These are phyloP conservation scores for Papilio elwesi DNA, from an alignment of 2,888 invertebrate genomes.

Conservation along the genomic window DNA sequence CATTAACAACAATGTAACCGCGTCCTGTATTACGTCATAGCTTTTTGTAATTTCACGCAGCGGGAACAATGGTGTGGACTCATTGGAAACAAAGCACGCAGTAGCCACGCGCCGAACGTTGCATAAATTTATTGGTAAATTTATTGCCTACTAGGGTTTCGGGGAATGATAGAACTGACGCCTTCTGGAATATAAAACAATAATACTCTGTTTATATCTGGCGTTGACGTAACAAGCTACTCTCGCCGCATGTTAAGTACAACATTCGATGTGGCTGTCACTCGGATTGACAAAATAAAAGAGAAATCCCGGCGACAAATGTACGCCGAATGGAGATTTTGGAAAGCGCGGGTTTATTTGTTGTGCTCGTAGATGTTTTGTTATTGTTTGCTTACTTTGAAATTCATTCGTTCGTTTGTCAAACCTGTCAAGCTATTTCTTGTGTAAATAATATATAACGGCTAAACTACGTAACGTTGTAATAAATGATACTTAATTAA, in stretches of 20 bases:
- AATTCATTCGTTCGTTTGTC: neutral
- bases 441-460: too few relatives aligned
- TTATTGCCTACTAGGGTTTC: constrained; percentile 34
- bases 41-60: constrained; percentile 23
- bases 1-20: neutral
- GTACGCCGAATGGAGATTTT: constrained; percentile 3
- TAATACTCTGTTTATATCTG: constrained; percentile 25
- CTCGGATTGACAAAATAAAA: constrained; percentile 1
- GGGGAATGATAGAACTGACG: constrained; percentile 27
- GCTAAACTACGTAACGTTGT: too few relatives aligned
- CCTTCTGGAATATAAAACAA: constrained; percentile 38
- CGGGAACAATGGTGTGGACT: constrained; percentile 6
- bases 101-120: constrained; percentile 32
- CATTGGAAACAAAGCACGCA: constrained; percentile 37
- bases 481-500: too few relatives aligned
- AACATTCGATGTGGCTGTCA: neutral
- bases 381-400: neutral
- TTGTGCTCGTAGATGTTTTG: neutral
- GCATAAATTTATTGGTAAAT: constrained; percentile 27
- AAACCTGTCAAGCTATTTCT: neutral
- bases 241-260: neutral
- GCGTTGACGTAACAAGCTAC: constrained; percentile 11
- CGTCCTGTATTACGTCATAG: constrained; percentile 23
- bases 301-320: neutral
- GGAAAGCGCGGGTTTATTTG: constrained; percentile 16